Conservation (phyloP, 1,140 invertebrate genomes). For the Cataglyphis hispanica region DNA sequence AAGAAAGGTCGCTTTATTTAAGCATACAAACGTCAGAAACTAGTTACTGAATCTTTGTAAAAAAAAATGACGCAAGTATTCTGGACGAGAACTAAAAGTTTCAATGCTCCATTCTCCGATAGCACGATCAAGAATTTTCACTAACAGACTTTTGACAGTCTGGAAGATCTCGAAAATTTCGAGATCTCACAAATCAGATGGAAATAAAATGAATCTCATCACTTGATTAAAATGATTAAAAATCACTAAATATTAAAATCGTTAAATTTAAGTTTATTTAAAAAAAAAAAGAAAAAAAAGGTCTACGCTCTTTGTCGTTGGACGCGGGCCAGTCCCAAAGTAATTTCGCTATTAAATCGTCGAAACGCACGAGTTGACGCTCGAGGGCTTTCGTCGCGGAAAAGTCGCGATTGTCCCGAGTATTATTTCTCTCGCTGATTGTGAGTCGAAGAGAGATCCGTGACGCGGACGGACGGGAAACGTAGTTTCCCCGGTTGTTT, state of each 20-base stretch:
- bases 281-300: too few species aligned
- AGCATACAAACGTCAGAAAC: conserved; percentile 49
- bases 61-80: conserved; percentile 55
- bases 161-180: conserved; percentile 20
- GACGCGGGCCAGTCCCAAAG: neutral
- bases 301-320: neutral
- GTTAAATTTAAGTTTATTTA: neutral
- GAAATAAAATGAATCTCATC: conserved; percentile 21
- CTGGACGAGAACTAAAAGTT: conserved; percentile 29
- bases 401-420: conserved; percentile 47
- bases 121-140: conserved; percentile 31
- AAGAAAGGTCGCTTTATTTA: conserved; percentile 35
- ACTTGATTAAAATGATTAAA: neutral
- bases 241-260: too few species aligned
- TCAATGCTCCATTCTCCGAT: conserved; percentile 18
- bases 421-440: conserved; percentile 60
- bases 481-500: conserved; percentile 63
- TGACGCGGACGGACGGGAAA: conserved; percentile 37
- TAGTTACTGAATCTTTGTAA: conserved; percentile 32
- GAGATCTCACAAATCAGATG: neutral
- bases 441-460: conserved; percentile 44
- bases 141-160: conserved; percentile 34
- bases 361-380: neutral
- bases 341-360: conserved; percentile 24
- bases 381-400: conserved; percentile 9